Evolutionary conservation across 2,113 vertebrate genomes (phyloP).

Genomic region (Prunella himalayana): DNA sequence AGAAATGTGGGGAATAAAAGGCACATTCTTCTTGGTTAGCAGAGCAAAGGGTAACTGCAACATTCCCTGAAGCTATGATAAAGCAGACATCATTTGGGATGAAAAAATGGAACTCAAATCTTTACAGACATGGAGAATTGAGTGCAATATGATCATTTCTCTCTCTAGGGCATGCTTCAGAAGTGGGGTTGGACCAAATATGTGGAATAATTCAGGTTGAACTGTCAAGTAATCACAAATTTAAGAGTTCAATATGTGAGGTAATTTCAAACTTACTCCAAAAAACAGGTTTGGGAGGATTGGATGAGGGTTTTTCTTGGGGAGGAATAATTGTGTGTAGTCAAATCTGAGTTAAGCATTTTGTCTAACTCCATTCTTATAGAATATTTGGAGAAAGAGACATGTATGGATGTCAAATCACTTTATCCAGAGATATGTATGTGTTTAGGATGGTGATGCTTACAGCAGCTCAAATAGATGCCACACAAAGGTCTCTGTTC

Average conservation of each 20-base stretch:
- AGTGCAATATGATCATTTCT: background rate
- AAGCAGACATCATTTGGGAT: background rate
- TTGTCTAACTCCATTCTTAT: background rate
- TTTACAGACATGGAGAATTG: background rate
- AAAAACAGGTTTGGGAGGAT: background rate
- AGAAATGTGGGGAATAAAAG: background rate
- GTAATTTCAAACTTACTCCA: background rate
- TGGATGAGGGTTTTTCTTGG: fast-evolving
- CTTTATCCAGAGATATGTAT: background rate
- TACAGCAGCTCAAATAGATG: background rate
- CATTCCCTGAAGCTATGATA: background rate
- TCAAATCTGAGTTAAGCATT: background rate
- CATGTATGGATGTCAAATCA: background rate
- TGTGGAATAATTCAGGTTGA: background rate
- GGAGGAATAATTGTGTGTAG: background rate
- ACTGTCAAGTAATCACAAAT: slow-evolving; percentile 1
- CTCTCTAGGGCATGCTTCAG: background rate
- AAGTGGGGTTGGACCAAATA: background rate
- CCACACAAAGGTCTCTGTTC: background rate
- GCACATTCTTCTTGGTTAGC: background rate
- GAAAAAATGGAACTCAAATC: background rate
- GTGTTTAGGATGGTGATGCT: background rate
- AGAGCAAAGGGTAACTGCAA: background rate
- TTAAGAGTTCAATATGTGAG: background rate
- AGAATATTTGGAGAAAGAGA: background rate